Base-by-base conservation (phyloP, 2,888 invertebrate genomes). In the Polydrusus tereticollis region DNA sequence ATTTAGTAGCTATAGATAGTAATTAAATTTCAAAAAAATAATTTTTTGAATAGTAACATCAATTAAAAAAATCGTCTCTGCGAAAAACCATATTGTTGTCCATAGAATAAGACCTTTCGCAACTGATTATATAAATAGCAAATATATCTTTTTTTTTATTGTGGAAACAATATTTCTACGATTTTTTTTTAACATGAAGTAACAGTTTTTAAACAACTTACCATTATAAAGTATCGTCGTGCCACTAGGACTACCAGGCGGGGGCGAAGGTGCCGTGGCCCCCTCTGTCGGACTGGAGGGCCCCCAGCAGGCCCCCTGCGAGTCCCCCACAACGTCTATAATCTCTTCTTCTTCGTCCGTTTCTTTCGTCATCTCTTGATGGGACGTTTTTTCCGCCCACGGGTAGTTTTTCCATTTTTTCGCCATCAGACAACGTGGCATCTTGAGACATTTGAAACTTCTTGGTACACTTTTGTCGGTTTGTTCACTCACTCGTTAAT, bases 391-490 rank as follows among this genome's bases (percentile, higher is more conserved):
- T 82, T 91, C 92, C 80, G 90, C 90, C 92, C 92, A 92, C 78
- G 92, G 91, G 85, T 92, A 92, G 86, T 91, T 93, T 91, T 95
- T 96, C 94, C 95, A 95, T 90, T 96, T 96, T 89, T 96, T 96
- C 84, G 96, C 95, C 95, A 96, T 96, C 87, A 96, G 92, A 89
- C 95, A 96, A 87, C 96, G 94, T 88, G 96, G 96, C 96, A 96
- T 96, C 58, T 72, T 75, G 55, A 58, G 58, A 75, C 75, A 75
- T 75, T 68, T 43, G 69, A 41, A 38, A 38, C 14, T 68, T 47
- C 52, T 60, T 58, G 18, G 55, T 59, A 12, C 71, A 50, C 63
- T 70, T 43, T n/a, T 26, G 6, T n/a, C 26, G 14, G 26, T 26
- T 10, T 2, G 18, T 43, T 14, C 43, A 55, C 36, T 50, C 65